Evolutionary conservation across 1,140 invertebrate genomes (phyloP).

Genomic region (Colletes latitarsis): DNA sequence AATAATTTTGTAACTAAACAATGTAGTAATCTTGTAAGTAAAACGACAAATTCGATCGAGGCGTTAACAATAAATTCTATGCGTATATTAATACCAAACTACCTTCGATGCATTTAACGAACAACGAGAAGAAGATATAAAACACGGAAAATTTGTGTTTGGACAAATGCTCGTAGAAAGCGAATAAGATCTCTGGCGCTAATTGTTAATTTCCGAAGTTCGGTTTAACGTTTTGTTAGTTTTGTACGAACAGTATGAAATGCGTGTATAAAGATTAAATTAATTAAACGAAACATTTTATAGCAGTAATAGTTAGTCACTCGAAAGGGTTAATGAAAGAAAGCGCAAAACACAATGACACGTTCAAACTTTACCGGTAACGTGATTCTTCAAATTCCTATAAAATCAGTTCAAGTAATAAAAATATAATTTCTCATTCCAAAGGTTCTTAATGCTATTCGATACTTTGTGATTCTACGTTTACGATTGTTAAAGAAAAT

Average conservation of each 20-base stretch:
- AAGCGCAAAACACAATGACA: neutral
- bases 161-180: too few species aligned
- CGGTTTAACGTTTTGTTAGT: neutral
- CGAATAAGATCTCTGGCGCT: too few species aligned
- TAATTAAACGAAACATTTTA: neutral
- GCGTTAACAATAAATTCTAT: too few species aligned
- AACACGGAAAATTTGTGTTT: too few species aligned
- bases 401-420: neutral
- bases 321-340: neutral
- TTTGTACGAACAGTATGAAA: neutral
- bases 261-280: neutral
- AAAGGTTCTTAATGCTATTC: neutral
- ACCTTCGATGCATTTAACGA: too few species aligned
- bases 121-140: too few species aligned
- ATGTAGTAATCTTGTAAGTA: too few species aligned
- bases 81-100: too few species aligned
- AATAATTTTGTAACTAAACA: too few species aligned
- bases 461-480: neutral
- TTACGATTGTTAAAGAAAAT: neutral
- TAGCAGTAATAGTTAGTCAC: neutral
- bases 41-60: too few species aligned
- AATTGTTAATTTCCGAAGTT: neutral
- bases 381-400: neutral
- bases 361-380: neutral
- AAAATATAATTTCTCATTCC: neutral